Evolutionary conservation across 2,797 vertebrate species (phyloP).

Genomic region (Bovichtus variegatus): DNA sequence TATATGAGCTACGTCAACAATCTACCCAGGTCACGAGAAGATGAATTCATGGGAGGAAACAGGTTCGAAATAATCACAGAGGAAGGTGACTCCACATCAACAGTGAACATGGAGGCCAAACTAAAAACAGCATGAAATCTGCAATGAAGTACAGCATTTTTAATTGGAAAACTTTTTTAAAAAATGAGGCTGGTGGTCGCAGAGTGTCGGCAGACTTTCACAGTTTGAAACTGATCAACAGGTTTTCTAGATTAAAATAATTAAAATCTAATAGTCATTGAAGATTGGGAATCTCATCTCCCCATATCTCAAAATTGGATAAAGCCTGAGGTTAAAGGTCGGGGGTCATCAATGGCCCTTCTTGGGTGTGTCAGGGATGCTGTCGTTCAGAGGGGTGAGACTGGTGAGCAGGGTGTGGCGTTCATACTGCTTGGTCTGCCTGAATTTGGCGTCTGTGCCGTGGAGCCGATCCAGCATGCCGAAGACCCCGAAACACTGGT

Average conservation of each 20-base stretch:
- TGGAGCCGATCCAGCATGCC: conserved; percentile 94
- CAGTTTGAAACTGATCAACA: not conserved
- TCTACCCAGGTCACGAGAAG: too few species aligned
- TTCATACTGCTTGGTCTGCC: conserved; percentile 88
- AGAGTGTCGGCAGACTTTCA: not conserved
- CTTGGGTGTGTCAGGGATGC: conserved; percentile 88
- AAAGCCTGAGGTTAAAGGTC: conserved; percentile 1
- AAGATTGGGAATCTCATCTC: not conserved
- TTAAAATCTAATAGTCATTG: not conserved
- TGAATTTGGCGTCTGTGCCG: conserved; percentile 89
- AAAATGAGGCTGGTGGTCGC: not conserved
- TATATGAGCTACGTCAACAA: too few species aligned
- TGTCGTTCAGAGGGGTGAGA: conserved; percentile 89
- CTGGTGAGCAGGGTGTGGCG: conserved; percentile 88
- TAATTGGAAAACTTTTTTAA: not conserved
- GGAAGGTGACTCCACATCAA: too few species aligned
- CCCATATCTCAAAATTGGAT: not conserved
- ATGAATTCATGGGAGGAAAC: too few species aligned
- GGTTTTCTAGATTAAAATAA: conserved; percentile 32
- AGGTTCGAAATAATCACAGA: too few species aligned
- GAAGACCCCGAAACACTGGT: conserved; percentile 92
- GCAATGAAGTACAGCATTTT: conserved; percentile 21
- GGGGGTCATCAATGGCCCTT: conserved; percentile 70
- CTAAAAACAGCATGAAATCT: not conserved
- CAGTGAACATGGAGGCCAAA: too few species aligned